Base-by-base conservation (phyloP, 2,113 vertebrate species). In the Ciconia maguari region DNA sequence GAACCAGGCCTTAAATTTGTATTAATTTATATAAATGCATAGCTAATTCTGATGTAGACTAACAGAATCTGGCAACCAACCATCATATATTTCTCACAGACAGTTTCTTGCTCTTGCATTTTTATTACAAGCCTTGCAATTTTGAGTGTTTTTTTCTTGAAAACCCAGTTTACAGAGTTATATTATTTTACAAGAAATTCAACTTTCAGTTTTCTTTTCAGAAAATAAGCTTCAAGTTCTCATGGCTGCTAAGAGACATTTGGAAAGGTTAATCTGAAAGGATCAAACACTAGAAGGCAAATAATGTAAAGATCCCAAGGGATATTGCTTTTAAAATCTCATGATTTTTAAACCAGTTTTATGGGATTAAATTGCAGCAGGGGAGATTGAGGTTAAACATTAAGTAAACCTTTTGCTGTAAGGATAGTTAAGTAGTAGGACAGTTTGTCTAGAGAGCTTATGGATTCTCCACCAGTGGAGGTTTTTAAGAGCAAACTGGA, bases 241-340 rank as follows among this genome's bases (percentile, higher is more conserved):
- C 29, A n/a, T 86, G 54, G 55, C 83, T 86, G 55, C 90, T 94
- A 66, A 91, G 71, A 90, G 93, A 94, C 79, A 80, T 96, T 95
- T 96, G 55, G 60, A 97, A 96, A 96, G 88, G 90, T 96, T 96
- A 96, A 96, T 94, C 75, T 88, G 83, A 86, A 90, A 95, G 76
- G 83, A 92, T 96, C 83, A 96, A 95, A 86, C 51, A 86, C 76
- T 62, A 83, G 57, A 96, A 90, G 60, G 72, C 85, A 94, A 96
- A 94, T 94, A 96, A 95, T 92, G 64, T 57, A 38, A 93, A 74
- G 75, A 77, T 83, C 83, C 64, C 68, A 92, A 78, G 48, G 64
- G 93, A 93, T 93, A 93, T 86, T 95, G 58, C 17, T 95, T 90
- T 90, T 81, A 36, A 94, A 96, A 84, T 92, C 80, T 94, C 83